Evolutionary conservation across 2,888 invertebrate genomes (phyloP), one percentile per base, ranked within the genome.

Genomic region (Allolobophora icterica): DNA sequence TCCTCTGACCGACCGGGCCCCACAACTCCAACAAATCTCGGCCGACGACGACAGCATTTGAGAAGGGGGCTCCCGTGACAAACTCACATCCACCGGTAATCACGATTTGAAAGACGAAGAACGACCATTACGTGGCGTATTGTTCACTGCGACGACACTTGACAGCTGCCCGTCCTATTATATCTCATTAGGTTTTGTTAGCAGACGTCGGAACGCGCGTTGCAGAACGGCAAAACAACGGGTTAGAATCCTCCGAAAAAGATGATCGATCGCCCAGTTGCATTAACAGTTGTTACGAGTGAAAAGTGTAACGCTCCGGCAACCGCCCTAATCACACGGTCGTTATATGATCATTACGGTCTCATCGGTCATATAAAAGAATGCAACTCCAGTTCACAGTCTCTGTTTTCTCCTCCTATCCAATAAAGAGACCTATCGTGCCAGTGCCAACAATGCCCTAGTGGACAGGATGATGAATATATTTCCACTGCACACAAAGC

Each of bases 291-390:
- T 52, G 52, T 52, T 71, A 71, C n/a, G n/a, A 30, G 8, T n/a
- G 30, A 71, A 52, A 52, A 52, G 52, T 52, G 71, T 11, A 71
- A 71, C 24, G 52, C 52, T 52, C 24, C n/a, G n/a, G 24, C 58
- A 58, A 58, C 71, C 71, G 30, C 71, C 71, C 30, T 71, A 71
- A 71, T 71, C 71, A n/a, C 71, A 71, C 71, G 71, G 71, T 71
- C 71, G 71, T 71, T 71, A n/a, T 71, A 71, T 11, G 71, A 71
- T 71, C 30, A 71, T 71, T 71, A 71, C 71, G n/a, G 30, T 71
- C 71, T n/a, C n/a, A n/a, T 0, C 71, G 52, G 71, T 71, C 71
- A 0, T 30, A 30, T n/a, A 71, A 71, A 71, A 71, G 71, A 71
- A 71, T 71, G 30, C 13, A 0, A 8, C 1, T 71, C 71, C 30